Percentiles rank a stretch among this genome's conserved stretches.
phyloP scores from a whole-genome alignment of 2,113 vertebrate species.

The Ptychochromis oligacanthus region DNA sequence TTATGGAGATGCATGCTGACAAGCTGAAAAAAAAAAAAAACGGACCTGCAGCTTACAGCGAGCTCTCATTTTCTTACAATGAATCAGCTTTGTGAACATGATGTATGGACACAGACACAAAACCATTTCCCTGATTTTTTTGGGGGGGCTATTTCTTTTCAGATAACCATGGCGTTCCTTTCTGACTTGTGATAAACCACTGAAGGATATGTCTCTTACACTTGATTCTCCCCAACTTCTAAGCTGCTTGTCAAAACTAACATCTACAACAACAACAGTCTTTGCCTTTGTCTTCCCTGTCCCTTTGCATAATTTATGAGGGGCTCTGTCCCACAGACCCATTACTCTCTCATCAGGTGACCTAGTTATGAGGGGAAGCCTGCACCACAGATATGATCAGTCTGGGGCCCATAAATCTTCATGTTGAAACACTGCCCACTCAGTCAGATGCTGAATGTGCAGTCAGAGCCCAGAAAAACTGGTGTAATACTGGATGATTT shows the following conservation, averaged over 20 bases:
- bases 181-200: not conserved
- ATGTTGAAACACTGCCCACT: slow-evolving; percentile 12
- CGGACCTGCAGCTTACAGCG: slow-evolving; percentile 6
- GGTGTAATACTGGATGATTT: not conserved
- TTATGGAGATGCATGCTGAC: not conserved
- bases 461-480: slow-evolving; percentile 17
- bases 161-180: not conserved
- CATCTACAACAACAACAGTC: slow-evolving; percentile 3
- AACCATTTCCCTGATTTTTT: not conserved
- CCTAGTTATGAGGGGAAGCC: slow-evolving; percentile 25
- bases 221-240: not conserved
- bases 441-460: slow-evolving; percentile 30
- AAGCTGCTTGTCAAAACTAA: slow-evolving; percentile 1
- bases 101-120: slow-evolving; percentile 24
- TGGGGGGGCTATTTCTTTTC: not conserved
- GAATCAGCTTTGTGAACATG: slow-evolving; percentile 29
- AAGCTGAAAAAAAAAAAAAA: not conserved
- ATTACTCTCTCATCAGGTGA: slow-evolving; percentile 52
- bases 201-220: not conserved
- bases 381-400: slow-evolving; percentile 8
- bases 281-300: not conserved
- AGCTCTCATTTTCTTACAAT: slow-evolving; percentile 3
- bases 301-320: slow-evolving; percentile 55
- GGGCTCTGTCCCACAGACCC: slow-evolving; percentile 18
- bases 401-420: slow-evolving; percentile 35